Evolutionary conservation across 2,888 invertebrate genomes (phyloP), one percentile per base, ranked within the genome.

Genomic region (Synergus gifuensis): DNA sequence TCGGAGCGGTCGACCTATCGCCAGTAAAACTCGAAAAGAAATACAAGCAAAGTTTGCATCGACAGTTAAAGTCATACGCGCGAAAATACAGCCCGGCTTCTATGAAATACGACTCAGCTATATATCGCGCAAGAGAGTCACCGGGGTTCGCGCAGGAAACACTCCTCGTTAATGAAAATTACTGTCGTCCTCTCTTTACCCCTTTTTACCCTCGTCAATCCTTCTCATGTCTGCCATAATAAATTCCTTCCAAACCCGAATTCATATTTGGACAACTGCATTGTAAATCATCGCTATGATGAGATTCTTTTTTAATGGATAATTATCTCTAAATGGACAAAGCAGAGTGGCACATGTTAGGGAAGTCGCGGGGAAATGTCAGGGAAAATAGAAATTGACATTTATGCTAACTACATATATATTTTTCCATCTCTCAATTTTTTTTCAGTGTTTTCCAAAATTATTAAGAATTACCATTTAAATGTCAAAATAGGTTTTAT

Each of bases 61-160:
- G 89, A 90, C 88, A 89, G 89, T 91, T 91, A 91, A 91, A 90
- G 90, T 91, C 90, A 89, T 90, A 89, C 88, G 90, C 89, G 89
- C 89, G 89, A 90, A 91, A 91, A 91, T 91, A 90, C 86, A 88
- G 82, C 87, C 87, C 83, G 87, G 85, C 86, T 62, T 76, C 76
- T 62, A 63, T 76, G 76, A 76, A 76, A 62, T 76, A 76, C 40
- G 76, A 62, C 18, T 18, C 46, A 62, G 60, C 62, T 44, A 22
- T 76, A 49, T 60, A 36, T 12, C 28, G n/a, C 28, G 28, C 22
- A 62, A 22, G 62, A 46, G 46, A 62, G 28, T 28, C 62, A 62
- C 4, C 28, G 62, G 5, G 14, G 22, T 62, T 62, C 62, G 28
- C 62, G 28, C 28, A 73, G 54, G 36, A 73, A 49, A 22, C 67